Percentiles rank a stretch among this genome's conserved stretches.
phyloP scores from a whole-genome alignment of 2,888 invertebrate genomes.

The Trichacis sp. region DNA sequence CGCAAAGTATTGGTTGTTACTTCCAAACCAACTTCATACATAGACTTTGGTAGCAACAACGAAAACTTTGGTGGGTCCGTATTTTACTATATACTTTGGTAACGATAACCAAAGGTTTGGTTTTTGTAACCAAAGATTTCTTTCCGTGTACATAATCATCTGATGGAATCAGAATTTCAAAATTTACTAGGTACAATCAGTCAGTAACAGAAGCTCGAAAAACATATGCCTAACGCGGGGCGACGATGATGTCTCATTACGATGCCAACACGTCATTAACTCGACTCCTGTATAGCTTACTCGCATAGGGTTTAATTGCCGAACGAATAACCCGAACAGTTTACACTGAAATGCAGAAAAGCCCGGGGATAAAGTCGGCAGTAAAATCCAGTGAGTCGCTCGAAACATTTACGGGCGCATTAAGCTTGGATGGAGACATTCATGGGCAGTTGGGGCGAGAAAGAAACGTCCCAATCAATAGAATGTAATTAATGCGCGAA shows the following conservation, averaged over 20 bases:
- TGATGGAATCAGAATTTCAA: too few species aligned
- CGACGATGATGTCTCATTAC: slow-evolving; percentile 62
- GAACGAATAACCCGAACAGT: slow-evolving; percentile 52
- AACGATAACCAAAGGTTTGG: too few species aligned
- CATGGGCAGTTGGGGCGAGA: background rate
- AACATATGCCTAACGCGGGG: slow-evolving; percentile 62
- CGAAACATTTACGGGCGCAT: background rate
- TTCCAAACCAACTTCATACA: too few species aligned
- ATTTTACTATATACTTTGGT: too few species aligned
- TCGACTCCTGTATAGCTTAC: slow-evolving; percentile 43
- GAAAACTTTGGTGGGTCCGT: too few species aligned
- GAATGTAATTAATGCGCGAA: background rate
- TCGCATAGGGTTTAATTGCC: slow-evolving; percentile 53
- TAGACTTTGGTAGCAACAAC: too few species aligned
- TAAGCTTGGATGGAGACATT: slow-evolving; percentile 3
- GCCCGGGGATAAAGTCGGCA: slow-evolving; percentile 22
- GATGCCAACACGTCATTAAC: slow-evolving; percentile 67
- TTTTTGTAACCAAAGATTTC: too few species aligned
- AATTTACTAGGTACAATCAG: too few species aligned
- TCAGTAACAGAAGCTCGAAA: slow-evolving; percentile 21
- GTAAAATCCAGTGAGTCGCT: slow-evolving; percentile 16
- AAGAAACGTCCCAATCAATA: slow-evolving; percentile 4
- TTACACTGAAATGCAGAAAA: slow-evolving; percentile 34
- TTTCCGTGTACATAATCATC: too few species aligned
- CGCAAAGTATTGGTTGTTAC: too few species aligned